Evolutionary conservation across 2,888 invertebrate genomes (phyloP).

Genomic region (Ernsta delagoae): DNA sequence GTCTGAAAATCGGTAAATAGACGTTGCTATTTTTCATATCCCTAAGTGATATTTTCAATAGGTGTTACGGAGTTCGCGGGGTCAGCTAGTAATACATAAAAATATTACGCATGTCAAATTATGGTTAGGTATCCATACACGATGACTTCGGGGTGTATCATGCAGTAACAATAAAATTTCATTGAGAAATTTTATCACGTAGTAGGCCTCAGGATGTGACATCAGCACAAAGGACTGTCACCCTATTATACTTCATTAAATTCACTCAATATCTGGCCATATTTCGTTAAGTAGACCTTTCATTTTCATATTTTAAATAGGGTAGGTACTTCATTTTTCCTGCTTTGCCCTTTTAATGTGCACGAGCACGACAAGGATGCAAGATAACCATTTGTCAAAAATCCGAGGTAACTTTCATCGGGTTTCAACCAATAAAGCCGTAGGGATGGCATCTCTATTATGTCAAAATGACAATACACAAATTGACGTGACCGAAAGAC

Average conservation of each 20-base stretch:
- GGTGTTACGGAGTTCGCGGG: no score
- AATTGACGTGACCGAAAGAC: conserved; percentile 82
- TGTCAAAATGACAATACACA: conserved; percentile 83
- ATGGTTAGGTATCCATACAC: no score
- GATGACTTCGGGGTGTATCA: no score
- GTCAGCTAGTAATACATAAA: no score
- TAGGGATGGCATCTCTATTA: conserved; percentile 81
- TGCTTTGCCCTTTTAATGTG: conserved; percentile 41
- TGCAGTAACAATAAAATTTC: conserved; percentile 4
- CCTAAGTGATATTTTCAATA: no score
- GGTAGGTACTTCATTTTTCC: conserved; percentile 46
- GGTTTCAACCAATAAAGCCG: conserved; percentile 79
- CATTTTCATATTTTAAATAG: conserved; percentile 52
- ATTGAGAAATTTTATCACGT: conserved; percentile 17
- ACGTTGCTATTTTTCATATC: no score
- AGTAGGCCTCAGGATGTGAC: conserved; percentile 51
- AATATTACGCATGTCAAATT: no score
- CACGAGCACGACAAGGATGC: conserved; percentile 37
- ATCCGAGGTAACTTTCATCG: conserved; percentile 74
- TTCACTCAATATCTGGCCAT: conserved; percentile 71
- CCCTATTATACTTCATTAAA: conserved; percentile 76
- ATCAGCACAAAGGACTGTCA: conserved; percentile 62
- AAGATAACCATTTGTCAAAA: conserved; percentile 60
- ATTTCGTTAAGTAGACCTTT: conserved; percentile 76
- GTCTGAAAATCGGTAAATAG: no score